Conservation (phyloP, 2,797 vertebrate genomes). For the Phoeniculus purpureus region DNA sequence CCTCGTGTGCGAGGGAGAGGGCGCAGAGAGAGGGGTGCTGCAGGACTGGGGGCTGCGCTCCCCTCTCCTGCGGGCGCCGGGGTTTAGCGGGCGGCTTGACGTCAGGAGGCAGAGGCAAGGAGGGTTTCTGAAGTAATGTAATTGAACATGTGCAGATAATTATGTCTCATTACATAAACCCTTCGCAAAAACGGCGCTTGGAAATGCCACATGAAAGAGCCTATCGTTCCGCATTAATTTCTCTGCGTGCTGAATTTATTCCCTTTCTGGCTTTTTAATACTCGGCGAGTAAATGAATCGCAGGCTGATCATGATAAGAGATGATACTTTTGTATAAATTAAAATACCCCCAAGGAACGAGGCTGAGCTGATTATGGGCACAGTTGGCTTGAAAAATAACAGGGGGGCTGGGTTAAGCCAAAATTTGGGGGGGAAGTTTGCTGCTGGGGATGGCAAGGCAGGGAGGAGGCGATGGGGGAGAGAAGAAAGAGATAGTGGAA, state of each 20-base stretch:
- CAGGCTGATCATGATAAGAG: conserved; percentile 57
- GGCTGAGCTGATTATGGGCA: conserved; percentile 8
- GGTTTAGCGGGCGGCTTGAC: conserved; percentile 41
- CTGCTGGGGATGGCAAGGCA: background rate
- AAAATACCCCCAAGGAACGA: conserved; percentile 62
- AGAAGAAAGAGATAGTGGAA: background rate
- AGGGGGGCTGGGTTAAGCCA: background rate
- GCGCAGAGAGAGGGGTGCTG: no score
- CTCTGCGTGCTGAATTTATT: conserved; percentile 62
- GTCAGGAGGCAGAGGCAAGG: conserved; percentile 65
- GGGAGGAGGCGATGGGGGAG: background rate
- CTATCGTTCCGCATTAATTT: conserved; percentile 69
- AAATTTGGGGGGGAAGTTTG: background rate
- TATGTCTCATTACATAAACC: conserved; percentile 76
- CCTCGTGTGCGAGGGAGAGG: accelerated
- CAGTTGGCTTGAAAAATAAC: conserved; percentile 47
- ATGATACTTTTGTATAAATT: conserved; percentile 68
- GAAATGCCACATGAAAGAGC: conserved; percentile 74
- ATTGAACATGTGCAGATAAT: conserved; percentile 78
- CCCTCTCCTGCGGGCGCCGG: background rate
- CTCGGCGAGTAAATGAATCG: conserved; percentile 63
- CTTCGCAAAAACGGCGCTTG: conserved; percentile 54
- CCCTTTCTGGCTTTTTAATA: conserved; percentile 72
- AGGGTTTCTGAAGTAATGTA: conserved; percentile 71
- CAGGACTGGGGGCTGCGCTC: background rate